Percentiles rank a stretch among this genome's conserved stretches.
Evolutionary conservation across 2,113 vertebrate genomes (phyloP).

Genomic region (Astur gentilis): DNA sequence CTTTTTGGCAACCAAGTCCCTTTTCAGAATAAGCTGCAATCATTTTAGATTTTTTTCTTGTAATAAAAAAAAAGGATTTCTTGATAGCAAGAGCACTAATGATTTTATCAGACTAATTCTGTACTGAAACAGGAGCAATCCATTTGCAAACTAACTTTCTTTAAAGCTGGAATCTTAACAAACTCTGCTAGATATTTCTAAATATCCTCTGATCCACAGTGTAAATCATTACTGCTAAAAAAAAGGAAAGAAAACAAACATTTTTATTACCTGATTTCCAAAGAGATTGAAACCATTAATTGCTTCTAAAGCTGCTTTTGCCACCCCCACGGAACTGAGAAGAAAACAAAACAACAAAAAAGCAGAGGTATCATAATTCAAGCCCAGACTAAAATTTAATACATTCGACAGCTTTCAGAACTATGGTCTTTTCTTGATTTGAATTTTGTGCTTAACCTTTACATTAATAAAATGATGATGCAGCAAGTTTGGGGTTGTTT

Average conservation of each 20-base stretch:
- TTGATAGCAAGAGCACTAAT: no score
- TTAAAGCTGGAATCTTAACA: neutral
- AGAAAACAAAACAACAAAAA: neutral
- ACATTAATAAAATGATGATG: neutral
- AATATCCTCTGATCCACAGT: neutral
- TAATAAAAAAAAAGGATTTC: neutral
- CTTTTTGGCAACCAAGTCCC: neutral
- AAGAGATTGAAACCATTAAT: constrained; percentile 99
- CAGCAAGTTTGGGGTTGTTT: neutral
- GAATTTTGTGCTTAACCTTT: neutral
- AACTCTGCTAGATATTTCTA: neutral
- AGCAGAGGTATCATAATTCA: neutral
- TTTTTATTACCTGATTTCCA: constrained; percentile 90
- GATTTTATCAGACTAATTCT: no score
- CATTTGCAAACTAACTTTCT: neutral
- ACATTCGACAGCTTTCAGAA: neutral
- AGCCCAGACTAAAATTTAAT: neutral
- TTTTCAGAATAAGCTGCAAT: neutral
- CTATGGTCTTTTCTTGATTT: neutral
- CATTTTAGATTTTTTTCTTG: neutral
- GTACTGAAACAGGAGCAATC: neutral
- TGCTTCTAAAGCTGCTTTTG: constrained; percentile 96
- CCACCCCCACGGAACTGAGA: constrained; percentile 90
- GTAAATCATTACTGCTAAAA: neutral
- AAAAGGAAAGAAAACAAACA: neutral